Percentiles rank a stretch among this genome's conserved stretches.
phyloP scores from a whole-genome alignment of 2,888 invertebrate genomes.

The Phengaris alcon region DNA sequence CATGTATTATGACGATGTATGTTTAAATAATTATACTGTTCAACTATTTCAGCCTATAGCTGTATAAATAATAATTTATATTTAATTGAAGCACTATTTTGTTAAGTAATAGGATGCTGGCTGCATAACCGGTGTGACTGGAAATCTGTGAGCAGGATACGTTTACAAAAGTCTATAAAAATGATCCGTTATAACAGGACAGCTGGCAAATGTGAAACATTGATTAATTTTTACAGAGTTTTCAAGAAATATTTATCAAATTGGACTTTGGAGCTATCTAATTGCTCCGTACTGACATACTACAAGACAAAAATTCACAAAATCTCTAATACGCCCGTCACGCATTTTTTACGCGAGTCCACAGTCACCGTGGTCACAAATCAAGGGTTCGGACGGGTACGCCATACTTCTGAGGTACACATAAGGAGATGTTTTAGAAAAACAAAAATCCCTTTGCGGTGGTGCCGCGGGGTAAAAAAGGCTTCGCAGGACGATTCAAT shows the following conservation, averaged over 20 bases:
- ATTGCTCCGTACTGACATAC: no score
- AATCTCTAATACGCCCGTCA: background rate
- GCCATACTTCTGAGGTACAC: slow-evolving; percentile 33
- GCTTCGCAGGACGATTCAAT: slow-evolving; percentile 62
- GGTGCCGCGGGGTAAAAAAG: slow-evolving; percentile 51
- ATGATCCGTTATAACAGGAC: no score
- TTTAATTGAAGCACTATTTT: slow-evolving; percentile 8
- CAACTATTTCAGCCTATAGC: slow-evolving; percentile 4
- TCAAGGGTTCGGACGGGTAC: slow-evolving; percentile 5
- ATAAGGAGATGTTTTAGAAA: slow-evolving; percentile 33
- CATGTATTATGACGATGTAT: background rate
- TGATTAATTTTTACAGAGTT: no score
- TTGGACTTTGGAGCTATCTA: no score
- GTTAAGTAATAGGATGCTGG: background rate
- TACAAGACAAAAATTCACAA: no score
- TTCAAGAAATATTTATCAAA: no score
- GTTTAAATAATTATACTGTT: background rate
- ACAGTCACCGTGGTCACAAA: background rate
- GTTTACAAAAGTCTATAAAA: background rate
- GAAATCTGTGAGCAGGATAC: slow-evolving; percentile 3
- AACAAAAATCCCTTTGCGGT: slow-evolving; percentile 54
- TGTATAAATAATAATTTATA: slow-evolving; percentile 7
- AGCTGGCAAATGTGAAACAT: no score
- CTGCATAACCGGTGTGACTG: slow-evolving; percentile 15
- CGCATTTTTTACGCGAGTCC: background rate